These are phyloP conservation scores for Beris chalybata DNA, from an alignment of 2,888 invertebrate species.

Conservation along the genomic window DNA sequence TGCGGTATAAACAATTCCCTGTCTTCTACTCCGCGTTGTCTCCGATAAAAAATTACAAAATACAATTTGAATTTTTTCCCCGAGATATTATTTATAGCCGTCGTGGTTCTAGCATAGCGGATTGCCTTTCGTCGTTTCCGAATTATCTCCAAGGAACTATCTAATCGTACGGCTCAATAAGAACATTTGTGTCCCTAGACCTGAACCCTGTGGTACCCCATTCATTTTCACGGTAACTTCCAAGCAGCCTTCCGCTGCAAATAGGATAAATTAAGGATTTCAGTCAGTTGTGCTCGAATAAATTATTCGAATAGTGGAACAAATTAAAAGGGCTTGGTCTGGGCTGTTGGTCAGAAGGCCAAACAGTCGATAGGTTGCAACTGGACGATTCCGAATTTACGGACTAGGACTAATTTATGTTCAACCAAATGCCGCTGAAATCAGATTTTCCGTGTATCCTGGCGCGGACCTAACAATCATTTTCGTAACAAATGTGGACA, in stretches of 20 bases:
- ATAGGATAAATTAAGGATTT: not conserved
- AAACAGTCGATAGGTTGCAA: constrained; percentile 5
- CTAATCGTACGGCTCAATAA: too few relatives aligned
- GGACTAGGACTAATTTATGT: constrained; percentile 19
- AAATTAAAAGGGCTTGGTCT: constrained; percentile 6
- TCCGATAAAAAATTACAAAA: too few relatives aligned
- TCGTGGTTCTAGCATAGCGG: too few relatives aligned
- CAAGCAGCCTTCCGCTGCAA: too few relatives aligned
- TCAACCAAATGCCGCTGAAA: constrained; percentile 18
- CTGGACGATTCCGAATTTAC: not conserved
- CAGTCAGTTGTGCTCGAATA: constrained; percentile 5
- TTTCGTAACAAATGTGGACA: constrained; percentile 28
- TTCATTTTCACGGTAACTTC: too few relatives aligned
- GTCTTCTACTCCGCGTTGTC: not conserved
- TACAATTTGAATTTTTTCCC: too few relatives aligned
- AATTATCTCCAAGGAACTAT: too few relatives aligned
- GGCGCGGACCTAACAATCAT: constrained; percentile 18
- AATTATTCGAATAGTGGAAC: constrained; percentile 26
- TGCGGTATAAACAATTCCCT: not conserved
- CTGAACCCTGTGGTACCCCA: not conserved
- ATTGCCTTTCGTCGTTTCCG: too few relatives aligned
- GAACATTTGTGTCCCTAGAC: not conserved
- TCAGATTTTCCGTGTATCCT: constrained; percentile 17
- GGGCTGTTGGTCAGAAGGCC: constrained; percentile 16
- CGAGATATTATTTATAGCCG: too few relatives aligned